Evolutionary conservation across 2,797 vertebrate species (phyloP), one percentile per base, ranked within the genome.

Genomic region (Lophotriccus pileatus): DNA sequence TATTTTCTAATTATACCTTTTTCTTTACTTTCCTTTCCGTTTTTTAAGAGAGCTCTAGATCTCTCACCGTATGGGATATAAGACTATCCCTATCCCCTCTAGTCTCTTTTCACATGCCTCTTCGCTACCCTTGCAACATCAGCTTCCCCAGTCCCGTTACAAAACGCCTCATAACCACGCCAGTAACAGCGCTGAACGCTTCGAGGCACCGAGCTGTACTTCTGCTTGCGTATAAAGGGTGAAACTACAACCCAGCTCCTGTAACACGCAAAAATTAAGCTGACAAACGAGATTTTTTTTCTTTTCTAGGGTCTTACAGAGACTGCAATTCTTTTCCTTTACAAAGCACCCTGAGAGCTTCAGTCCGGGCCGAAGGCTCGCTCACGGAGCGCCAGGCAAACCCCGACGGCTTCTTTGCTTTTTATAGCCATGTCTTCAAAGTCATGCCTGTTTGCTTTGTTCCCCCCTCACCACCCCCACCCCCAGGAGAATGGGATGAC

Each of bases 11-110:
- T 23, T 49, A 14, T 6, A 41, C 2, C 3, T 73, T 59, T 20
- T 23, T 23, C 28, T 76, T 60, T 34, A 20, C 16, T 22, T 47
- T 73, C 20, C 23, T 50, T 55, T 15, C 4, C 11, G 7, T 8
- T 39, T 23, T 9, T 68, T 41, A 28, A n/a, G 36, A 47, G 12
- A 10, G 6, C 24, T 60, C 11, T 16, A 21, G 28, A 16, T 20
- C 5, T 36, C 25, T 14, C 73, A 19, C 3, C 0, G 0, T 3
- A 1, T 0, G 8, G 3, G 13, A 4, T 7, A 7, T 0, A 13
- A 43, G 24, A 5, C n/a, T 8, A 44, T 7, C 11, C 50, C 50
- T 37, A 9, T 0, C 23, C 30, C 44, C 32, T 25, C 43, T 24
- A 19, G 18, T 25, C n/a, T 36, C 34, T 44, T 49, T 23, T 6